These are phyloP conservation scores for Poicephalus meyeri DNA, from an alignment of 2,113 vertebrate genomes.

Conservation along the genomic window DNA sequence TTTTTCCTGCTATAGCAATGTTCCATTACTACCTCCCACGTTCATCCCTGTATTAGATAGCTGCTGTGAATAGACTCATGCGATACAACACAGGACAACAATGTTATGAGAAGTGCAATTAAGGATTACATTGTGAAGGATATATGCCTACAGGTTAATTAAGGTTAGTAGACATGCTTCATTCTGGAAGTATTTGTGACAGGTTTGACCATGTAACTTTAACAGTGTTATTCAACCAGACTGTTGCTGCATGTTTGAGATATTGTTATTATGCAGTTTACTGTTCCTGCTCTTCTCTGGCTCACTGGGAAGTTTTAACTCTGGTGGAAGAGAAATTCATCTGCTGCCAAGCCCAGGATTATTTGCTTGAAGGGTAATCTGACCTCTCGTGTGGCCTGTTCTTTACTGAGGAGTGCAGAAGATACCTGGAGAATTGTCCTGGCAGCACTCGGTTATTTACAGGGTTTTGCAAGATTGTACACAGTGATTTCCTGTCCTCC, in stretches of 20 bases:
- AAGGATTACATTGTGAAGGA: background rate
- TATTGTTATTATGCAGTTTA: background rate
- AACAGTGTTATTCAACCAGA: background rate
- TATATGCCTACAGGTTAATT: background rate
- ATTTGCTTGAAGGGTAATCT: constrained; percentile 38
- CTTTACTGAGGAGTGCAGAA: background rate
- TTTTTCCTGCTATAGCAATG: background rate
- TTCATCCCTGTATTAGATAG: background rate
- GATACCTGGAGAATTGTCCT: constrained; percentile 20
- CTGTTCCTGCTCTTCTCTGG: background rate
- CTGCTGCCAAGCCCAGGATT: background rate
- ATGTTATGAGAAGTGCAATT: fast-evolving
- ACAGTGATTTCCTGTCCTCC: constrained; percentile 17
- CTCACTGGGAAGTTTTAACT: background rate
- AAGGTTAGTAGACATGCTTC: background rate
- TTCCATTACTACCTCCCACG: background rate
- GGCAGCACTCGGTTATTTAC: background rate
- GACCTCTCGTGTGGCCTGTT: constrained; percentile 13
- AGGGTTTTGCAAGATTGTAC: constrained; percentile 45
- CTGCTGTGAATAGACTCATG: background rate
- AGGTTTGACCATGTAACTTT: background rate
- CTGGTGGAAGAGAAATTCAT: background rate
- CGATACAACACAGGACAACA: fast-evolving
- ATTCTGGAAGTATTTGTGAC: background rate
- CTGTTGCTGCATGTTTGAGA: background rate